phyloP scores from a whole-genome alignment of 35 echinoderm and acorn worm species.

The Eucidaris tribuloides region DNA sequence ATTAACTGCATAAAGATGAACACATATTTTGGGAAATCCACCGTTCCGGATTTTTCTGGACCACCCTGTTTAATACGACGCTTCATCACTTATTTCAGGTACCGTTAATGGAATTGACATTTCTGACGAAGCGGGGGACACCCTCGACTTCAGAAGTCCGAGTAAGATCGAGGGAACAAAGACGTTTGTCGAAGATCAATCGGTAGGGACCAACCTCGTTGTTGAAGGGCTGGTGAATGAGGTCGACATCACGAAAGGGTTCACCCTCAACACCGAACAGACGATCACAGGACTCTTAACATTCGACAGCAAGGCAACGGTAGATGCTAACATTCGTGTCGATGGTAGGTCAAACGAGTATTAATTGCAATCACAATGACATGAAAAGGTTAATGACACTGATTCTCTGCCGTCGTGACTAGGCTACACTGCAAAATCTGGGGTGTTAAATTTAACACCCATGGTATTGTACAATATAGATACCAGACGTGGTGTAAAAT shows the following conservation, averaged over 20 bases:
- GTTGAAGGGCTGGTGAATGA: neutral
- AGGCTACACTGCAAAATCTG: too few relatives aligned
- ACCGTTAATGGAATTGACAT: conserved; percentile 7
- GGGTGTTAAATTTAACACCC: too few relatives aligned
- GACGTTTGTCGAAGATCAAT: neutral
- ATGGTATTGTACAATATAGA: too few relatives aligned
- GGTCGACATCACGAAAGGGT: neutral
- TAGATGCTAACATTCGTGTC: neutral
- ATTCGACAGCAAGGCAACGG: neutral
- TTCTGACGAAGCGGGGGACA: neutral
- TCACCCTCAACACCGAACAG: neutral
- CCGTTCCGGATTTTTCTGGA: too few relatives aligned
- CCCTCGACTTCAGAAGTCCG: neutral
- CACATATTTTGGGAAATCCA: too few relatives aligned
- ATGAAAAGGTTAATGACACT: too few relatives aligned
- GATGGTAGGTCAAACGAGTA: too few relatives aligned
- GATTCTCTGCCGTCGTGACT: too few relatives aligned
- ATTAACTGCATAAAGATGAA: too few relatives aligned
- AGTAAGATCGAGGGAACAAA: neutral
- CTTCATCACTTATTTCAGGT: neutral
- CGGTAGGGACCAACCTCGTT: neutral
- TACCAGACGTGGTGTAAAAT: too few relatives aligned
- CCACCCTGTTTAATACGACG: too few relatives aligned
- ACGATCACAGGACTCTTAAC: neutral
- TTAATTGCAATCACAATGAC: too few relatives aligned